Conservation (phyloP, 64 coral and sea anemone genomes). For the Montipora foliosa region DNA sequence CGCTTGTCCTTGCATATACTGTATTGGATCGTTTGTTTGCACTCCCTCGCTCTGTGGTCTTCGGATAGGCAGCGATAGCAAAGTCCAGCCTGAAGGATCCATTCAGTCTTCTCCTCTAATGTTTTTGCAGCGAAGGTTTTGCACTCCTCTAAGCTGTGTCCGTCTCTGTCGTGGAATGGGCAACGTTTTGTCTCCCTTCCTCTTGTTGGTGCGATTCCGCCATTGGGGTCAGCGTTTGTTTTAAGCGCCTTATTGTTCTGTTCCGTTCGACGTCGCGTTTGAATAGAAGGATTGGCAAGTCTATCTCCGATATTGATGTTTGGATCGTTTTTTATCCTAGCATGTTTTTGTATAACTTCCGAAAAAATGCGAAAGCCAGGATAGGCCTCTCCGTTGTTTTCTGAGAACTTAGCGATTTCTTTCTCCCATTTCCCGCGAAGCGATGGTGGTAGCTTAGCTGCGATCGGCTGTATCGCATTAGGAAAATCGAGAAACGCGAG, state of each 20-base stretch:
- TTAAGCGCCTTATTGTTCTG: neutral
- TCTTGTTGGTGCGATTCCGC: neutral
- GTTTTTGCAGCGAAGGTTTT: conserved; percentile 76
- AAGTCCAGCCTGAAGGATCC: conserved; percentile 44
- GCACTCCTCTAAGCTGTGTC: conserved; percentile 66
- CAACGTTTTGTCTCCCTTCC: conserved; percentile 46
- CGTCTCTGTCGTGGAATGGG: conserved; percentile 56
- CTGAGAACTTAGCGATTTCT: neutral
- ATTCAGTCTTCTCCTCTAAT: conserved; percentile 64
- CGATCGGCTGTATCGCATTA: no score
- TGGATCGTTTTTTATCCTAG: conserved; percentile 75
- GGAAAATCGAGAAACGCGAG: no score
- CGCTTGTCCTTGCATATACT: neutral
- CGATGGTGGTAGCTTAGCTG: no score
- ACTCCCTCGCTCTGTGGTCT: conserved; percentile 54
- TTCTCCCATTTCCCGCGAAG: conserved; percentile 67
- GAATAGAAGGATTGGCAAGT: neutral
- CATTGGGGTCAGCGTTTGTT: neutral
- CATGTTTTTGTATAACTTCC: conserved; percentile 44
- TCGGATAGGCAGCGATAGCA: conserved; percentile 62
- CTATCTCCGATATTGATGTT: conserved; percentile 28
- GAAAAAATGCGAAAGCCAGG: conserved; percentile 44
- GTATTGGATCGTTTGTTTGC: no score
- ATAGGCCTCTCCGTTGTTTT: conserved; percentile 20
- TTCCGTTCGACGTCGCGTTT: neutral